These are phyloP conservation scores for Philhelius pedissequus DNA, from an alignment of 2,888 invertebrate genomes.

Conservation along the genomic window DNA sequence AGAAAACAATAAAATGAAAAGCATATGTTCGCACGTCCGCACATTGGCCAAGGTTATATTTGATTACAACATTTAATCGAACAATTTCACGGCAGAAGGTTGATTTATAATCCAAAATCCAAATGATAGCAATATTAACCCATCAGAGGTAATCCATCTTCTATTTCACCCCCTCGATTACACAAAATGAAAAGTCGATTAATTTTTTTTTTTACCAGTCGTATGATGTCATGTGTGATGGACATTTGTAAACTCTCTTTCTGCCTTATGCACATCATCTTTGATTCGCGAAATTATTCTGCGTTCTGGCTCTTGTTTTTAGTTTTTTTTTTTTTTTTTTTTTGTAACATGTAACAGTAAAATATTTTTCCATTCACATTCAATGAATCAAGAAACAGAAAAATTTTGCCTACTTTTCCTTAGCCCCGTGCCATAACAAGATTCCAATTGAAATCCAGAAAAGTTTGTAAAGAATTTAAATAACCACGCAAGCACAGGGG, in stretches of 20 bases:
- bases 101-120: conserved; percentile 43
- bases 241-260: neutral
- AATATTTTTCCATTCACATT: conserved; percentile 34
- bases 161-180: neutral
- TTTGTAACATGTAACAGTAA: conserved; percentile 53
- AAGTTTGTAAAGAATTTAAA: neutral
- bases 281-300: conserved; percentile 12
- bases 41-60: conserved; percentile 12
- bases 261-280: neutral
- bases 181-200: neutral
- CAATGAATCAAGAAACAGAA: conserved; percentile 19
- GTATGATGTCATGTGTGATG: conserved; percentile 35
- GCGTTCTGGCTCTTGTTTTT: neutral
- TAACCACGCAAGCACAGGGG: neutral
- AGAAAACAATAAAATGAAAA: neutral
- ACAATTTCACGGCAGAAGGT: conserved; percentile 60
- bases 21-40: conserved; percentile 57
- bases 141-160: conserved; percentile 59
- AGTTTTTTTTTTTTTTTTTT: no score
- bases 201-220: neutral
- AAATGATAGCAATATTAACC: conserved; percentile 27
- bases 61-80: conserved; percentile 21
- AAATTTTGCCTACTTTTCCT: conserved; percentile 38
- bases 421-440: conserved; percentile 16
- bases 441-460: conserved; percentile 30